A percentile compares a stretch with the other conserved stretches of the same genome.
These are phyloP conservation scores for Tanaodytes sp. DNA, from an alignment of 2,888 invertebrate species.

Conservation along the genomic window DNA sequence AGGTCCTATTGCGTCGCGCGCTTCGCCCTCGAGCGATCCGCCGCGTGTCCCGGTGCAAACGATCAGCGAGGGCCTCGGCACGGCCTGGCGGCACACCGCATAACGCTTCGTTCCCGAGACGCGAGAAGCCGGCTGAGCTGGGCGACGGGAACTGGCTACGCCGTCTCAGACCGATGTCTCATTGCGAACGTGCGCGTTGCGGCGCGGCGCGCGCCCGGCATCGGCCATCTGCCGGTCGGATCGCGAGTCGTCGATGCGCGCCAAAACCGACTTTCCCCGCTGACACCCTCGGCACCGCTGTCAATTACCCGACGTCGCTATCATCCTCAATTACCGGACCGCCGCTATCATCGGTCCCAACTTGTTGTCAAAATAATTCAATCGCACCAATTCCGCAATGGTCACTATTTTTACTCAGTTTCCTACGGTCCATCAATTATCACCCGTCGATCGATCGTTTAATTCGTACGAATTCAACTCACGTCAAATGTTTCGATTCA, in stretches of 20 bases:
- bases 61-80: conserved; percentile 50
- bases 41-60: conserved; percentile 31
- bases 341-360: not conserved
- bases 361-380: not conserved
- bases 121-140: conserved; percentile 69
- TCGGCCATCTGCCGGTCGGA: conserved; percentile 70
- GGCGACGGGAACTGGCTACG: conserved; percentile 60
- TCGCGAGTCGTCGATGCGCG: conserved; percentile 66
- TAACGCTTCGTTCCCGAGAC: conserved; percentile 58
- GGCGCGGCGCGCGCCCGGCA: conserved; percentile 61
- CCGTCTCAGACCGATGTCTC: conserved; percentile 56
- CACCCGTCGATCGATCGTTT: not conserved
- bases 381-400: too few relatives aligned
- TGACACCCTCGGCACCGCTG: not conserved
- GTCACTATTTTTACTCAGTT: too few relatives aligned
- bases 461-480: too few relatives aligned
- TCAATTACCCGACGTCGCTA: not conserved
- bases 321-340: not conserved
- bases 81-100: conserved; percentile 59
- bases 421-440: not conserved
- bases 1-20: conserved; percentile 1
- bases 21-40: conserved; percentile 5
- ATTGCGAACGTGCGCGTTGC: conserved; percentile 45
- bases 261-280: conserved; percentile 64
- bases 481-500: too few relatives aligned